Conservation (phyloP, 2,797 vertebrate genomes). For the Rhincodon typus region DNA sequence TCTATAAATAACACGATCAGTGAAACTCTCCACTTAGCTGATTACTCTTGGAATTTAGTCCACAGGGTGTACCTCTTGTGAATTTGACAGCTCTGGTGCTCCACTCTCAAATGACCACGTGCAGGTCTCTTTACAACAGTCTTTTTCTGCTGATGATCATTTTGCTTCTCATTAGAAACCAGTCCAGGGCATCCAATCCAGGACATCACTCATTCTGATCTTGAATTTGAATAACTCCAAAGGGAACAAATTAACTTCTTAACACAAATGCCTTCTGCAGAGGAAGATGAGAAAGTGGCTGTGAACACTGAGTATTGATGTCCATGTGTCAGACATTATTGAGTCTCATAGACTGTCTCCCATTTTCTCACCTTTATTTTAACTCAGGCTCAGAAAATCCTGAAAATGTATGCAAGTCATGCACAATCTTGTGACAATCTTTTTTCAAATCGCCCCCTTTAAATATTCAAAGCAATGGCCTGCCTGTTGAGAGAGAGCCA, state of each 20-base stretch:
- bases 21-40: no score
- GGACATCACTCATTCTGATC: neutral
- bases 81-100: neutral
- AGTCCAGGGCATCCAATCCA: neutral
- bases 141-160: neutral
- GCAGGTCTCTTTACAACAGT: neutral
- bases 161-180: neutral
- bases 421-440: neutral
- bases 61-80: neutral
- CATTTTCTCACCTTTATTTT: no score
- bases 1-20: no score
- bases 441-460: neutral
- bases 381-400: neutral
- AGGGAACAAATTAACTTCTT: no score
- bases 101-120: neutral
- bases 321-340: no score
- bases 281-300: no score
- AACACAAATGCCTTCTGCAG: no score
- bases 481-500: no score
- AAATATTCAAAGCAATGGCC: neutral
- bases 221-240: neutral
- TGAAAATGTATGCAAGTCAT: neutral
- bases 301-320: no score
- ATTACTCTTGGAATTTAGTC: no score
- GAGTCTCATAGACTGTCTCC: no score